Percentiles rank a stretch among this genome's conserved stretches.
Evolutionary conservation across 2,888 invertebrate species (phyloP).

Genomic region (Thera britannica): DNA sequence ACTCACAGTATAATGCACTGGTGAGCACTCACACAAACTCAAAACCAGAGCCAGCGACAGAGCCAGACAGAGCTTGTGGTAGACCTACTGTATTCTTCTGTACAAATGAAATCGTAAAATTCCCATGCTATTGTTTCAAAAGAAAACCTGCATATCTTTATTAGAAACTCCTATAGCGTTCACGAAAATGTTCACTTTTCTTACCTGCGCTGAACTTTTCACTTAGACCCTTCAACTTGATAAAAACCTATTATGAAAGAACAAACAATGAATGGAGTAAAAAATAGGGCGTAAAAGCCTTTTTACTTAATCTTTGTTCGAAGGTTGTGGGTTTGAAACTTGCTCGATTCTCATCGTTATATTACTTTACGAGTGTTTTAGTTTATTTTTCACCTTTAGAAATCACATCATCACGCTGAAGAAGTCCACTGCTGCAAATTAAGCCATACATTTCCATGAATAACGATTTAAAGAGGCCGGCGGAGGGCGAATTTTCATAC

Average conservation of each 20-base stretch:
- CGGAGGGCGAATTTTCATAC: too few relatives aligned
- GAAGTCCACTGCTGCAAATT: too few relatives aligned
- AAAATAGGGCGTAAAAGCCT: constrained; percentile 4
- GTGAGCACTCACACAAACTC: too few relatives aligned
- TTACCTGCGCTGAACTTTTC: constrained; percentile 25
- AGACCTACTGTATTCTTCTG: too few relatives aligned
- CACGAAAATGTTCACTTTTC: constrained; percentile 18
- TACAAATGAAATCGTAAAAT: not conserved
- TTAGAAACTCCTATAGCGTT: not conserved
- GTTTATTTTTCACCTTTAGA: too few relatives aligned
- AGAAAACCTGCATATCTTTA: constrained; percentile 12
- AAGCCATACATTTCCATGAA: too few relatives aligned
- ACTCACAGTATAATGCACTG: too few relatives aligned
- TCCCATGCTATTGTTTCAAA: constrained; percentile 8
- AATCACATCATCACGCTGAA: too few relatives aligned
- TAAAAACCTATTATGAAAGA: constrained; percentile 18
- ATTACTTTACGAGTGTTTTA: too few relatives aligned
- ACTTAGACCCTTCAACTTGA: constrained; percentile 16
- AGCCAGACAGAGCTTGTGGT: too few relatives aligned
- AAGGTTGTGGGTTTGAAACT: not conserved
- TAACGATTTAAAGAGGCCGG: too few relatives aligned
- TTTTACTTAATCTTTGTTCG: constrained; percentile 8
- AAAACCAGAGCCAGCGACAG: too few relatives aligned
- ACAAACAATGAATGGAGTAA: constrained; percentile 11
- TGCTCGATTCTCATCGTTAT: not conserved